These are phyloP conservation scores for Podarcis muralis DNA, from an alignment of 2,113 vertebrate genomes.

Conservation along the genomic window DNA sequence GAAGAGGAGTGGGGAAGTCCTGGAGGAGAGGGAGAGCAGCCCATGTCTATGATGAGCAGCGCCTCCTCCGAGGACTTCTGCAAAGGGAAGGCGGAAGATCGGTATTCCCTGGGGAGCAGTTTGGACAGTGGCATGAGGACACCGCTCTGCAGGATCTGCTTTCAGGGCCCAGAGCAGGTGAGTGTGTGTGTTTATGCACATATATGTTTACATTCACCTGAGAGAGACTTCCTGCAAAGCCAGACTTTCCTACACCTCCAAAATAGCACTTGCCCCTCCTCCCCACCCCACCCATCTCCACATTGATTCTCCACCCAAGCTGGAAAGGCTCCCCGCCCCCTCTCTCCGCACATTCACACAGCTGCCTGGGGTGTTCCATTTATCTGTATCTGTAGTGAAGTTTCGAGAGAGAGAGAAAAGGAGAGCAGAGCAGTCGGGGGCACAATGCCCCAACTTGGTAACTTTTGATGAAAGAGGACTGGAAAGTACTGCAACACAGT, in stretches of 20 bases:
- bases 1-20: slow-evolving; percentile 84
- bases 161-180: slow-evolving; percentile 97
- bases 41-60: slow-evolving; percentile 84
- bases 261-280: too few relatives aligned
- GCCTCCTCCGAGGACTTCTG: slow-evolving; percentile 90
- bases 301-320: not conserved
- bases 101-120: slow-evolving; percentile 93
- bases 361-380: not conserved
- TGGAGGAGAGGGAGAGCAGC: slow-evolving; percentile 79
- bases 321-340: not conserved
- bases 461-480: not conserved
- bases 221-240: not conserved
- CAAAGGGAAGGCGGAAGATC: slow-evolving; percentile 90
- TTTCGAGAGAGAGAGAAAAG: not conserved
- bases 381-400: not conserved
- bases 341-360: too few relatives aligned
- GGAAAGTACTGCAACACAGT: too few relatives aligned
- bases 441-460: not conserved
- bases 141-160: slow-evolving; percentile 97
- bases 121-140: slow-evolving; percentile 94
- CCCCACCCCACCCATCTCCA: not conserved
- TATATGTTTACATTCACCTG: not conserved
- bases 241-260: not conserved
- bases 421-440: not conserved
- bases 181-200: slow-evolving; percentile 53